A percentile compares a stretch with the other conserved stretches of the same genome.
Evolutionary conservation across 35 echinoderm and acorn worm genomes (phyloP).

Genomic region (Diadema setosum): DNA sequence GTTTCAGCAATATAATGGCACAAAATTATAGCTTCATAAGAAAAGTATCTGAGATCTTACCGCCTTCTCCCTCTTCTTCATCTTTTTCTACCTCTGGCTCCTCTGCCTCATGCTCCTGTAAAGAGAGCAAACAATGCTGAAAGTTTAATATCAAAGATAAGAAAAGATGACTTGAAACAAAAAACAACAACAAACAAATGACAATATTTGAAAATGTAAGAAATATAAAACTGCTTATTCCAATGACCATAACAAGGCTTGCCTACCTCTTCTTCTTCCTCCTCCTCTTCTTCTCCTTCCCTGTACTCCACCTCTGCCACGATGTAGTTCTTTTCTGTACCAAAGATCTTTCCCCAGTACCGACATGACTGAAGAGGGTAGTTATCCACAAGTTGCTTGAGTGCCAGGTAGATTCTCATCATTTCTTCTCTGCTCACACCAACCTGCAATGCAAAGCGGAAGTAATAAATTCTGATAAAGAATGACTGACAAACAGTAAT

Average conservation of each 20-base stretch:
- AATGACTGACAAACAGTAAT: no score
- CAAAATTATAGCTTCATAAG: no score
- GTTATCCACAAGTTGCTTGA: constrained; percentile 94
- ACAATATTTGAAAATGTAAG: background rate
- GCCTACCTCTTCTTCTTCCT: constrained; percentile 86
- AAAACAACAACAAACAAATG: background rate
- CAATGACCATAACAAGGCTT: background rate
- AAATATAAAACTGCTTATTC: background rate
- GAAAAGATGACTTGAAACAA: background rate
- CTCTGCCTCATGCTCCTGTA: constrained; percentile 83
- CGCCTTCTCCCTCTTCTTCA: constrained; percentile 93
- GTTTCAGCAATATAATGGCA: no score
- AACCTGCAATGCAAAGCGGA: no score
- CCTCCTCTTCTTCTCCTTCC: constrained; percentile 95
- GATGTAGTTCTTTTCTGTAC: constrained; percentile 95
- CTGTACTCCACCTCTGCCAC: constrained; percentile 94
- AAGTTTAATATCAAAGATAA: background rate
- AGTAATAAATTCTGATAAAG: no score
- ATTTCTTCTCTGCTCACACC: constrained; percentile 91
- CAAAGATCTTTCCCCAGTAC: constrained; percentile 95
- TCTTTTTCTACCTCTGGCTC: constrained; percentile 78
- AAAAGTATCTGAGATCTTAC: no score
- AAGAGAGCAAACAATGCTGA: background rate
- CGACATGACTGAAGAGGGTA: constrained; percentile 86
- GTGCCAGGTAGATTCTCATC: constrained; percentile 88